A percentile compares a stretch with the other conserved stretches of the same genome.
Evolutionary conservation across 2,797 vertebrate species (phyloP).

Genomic region (Perodicticus potto): DNA sequence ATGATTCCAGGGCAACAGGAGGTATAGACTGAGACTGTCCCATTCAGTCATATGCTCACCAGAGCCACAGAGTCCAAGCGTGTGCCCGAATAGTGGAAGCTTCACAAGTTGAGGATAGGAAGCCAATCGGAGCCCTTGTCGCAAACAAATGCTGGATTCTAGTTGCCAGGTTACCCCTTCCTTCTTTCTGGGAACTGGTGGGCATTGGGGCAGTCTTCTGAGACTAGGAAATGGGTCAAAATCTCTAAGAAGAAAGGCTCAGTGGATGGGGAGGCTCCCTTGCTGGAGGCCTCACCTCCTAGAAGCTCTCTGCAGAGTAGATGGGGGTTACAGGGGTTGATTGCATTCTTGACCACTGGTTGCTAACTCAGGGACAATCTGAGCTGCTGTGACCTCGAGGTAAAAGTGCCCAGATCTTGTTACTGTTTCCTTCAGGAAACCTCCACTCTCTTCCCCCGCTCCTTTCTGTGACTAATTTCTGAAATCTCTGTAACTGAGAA

Average conservation of each 20-base stretch:
- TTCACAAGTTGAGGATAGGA: not conserved
- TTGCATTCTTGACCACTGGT: constrained; percentile 41
- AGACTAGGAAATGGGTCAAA: not conserved
- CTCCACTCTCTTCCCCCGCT: constrained; percentile 77
- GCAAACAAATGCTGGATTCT: not conserved
- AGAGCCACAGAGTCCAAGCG: not conserved
- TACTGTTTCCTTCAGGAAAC: constrained; percentile 57
- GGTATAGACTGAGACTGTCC: no score
- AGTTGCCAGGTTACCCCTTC: not conserved
- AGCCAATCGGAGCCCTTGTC: not conserved
- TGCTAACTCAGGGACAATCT: constrained; percentile 57
- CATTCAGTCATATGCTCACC: not conserved
- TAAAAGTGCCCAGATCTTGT: constrained; percentile 72
- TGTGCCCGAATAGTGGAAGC: not conserved
- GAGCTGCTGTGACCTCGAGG: constrained; percentile 72
- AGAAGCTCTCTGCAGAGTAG: not conserved
- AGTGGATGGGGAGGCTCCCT: not conserved
- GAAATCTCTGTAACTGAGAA: constrained; percentile 83
- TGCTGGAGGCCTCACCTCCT: rapidly evolving
- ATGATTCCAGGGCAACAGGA: not conserved
- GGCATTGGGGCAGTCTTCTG: not conserved
- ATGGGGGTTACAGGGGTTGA: not conserved
- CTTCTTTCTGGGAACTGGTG: not conserved
- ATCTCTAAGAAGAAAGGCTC: not conserved
- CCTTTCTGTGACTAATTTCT: constrained; percentile 79